Percentiles rank a stretch among this genome's conserved stretches.
Conservation (phyloP, 2,113 vertebrate genomes). For the Thalassarche chlororhynchos region DNA sequence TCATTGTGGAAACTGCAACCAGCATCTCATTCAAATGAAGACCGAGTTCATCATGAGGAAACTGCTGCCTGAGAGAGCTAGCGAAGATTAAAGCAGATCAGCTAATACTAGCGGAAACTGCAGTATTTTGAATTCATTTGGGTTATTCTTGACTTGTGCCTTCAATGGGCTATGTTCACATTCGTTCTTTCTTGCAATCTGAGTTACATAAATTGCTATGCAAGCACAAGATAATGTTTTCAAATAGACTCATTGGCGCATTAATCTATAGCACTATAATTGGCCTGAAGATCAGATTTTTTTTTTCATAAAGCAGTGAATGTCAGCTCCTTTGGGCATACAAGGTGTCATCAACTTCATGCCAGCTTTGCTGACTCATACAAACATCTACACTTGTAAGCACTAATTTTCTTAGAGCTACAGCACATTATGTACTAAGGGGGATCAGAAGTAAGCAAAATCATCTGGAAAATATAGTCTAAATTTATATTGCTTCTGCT, state of each 20-base stretch:
- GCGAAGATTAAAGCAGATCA: neutral
- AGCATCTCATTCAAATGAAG: neutral
- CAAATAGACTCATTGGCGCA: conserved; percentile 10
- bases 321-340: conserved; percentile 42
- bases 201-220: conserved; percentile 49
- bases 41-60: neutral
- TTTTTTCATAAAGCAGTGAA: conserved; percentile 45
- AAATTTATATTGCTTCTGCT: conserved; percentile 55
- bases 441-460: conserved; percentile 62
- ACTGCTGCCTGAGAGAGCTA: neutral
- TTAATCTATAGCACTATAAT: conserved; percentile 46
- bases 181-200: conserved; percentile 42
- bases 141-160: conserved; percentile 10
- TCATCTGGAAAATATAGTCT: conserved; percentile 46
- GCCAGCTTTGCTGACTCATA: conserved; percentile 64
- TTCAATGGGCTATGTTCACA: neutral
- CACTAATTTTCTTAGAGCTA: conserved; percentile 58
- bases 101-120: neutral
- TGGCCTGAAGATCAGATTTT: neutral
- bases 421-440: conserved; percentile 51
- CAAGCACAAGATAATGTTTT: conserved; percentile 58
- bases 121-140: conserved; percentile 3
- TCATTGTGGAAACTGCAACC: neutral
- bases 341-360: conserved; percentile 58
- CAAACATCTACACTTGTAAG: conserved; percentile 56